These are phyloP conservation scores for Andrena fulva DNA, from an alignment of 2,888 invertebrate species.

Conservation along the genomic window DNA sequence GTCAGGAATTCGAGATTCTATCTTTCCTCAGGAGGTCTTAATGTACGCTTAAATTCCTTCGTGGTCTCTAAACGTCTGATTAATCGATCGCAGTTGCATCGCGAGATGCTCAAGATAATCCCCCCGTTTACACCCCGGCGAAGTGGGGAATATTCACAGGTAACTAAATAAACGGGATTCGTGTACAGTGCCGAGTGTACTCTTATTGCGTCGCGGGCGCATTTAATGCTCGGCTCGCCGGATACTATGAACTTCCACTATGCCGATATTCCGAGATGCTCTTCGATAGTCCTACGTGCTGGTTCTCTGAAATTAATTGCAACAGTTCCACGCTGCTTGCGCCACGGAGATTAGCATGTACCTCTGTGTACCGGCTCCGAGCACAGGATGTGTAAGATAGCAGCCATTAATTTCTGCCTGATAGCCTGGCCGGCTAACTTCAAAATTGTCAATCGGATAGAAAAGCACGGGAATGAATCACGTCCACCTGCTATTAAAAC, in stretches of 20 bases:
- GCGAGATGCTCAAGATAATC: neutral
- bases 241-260: slow-evolving; percentile 38
- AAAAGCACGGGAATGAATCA: slow-evolving; percentile 14
- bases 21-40: neutral
- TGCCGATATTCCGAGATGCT: slow-evolving; percentile 45
- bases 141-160: slow-evolving; percentile 15
- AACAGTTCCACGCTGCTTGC: slow-evolving; percentile 40
- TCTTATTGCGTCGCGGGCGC: slow-evolving; percentile 32
- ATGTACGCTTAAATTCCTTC: neutral
- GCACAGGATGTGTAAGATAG: slow-evolving; percentile 30
- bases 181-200: slow-evolving; percentile 28
- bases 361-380: slow-evolving; percentile 25
- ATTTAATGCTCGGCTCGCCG: slow-evolving; percentile 27
- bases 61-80: neutral
- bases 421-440: slow-evolving; percentile 18
- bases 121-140: neutral
- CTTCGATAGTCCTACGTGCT: slow-evolving; percentile 42
- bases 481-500: slow-evolving; percentile 1
- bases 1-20: neutral
- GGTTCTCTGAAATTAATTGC: slow-evolving; percentile 58
- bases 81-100: slow-evolving; percentile 1
- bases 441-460: slow-evolving; percentile 5
- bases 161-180: slow-evolving; percentile 29
- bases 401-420: slow-evolving; percentile 19
- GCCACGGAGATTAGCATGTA: slow-evolving; percentile 39